A percentile compares a stretch with the other conserved stretches of the same genome.
phyloP scores from a whole-genome alignment of 2,113 vertebrate genomes.

The Gymnobelideus leadbeateri region DNA sequence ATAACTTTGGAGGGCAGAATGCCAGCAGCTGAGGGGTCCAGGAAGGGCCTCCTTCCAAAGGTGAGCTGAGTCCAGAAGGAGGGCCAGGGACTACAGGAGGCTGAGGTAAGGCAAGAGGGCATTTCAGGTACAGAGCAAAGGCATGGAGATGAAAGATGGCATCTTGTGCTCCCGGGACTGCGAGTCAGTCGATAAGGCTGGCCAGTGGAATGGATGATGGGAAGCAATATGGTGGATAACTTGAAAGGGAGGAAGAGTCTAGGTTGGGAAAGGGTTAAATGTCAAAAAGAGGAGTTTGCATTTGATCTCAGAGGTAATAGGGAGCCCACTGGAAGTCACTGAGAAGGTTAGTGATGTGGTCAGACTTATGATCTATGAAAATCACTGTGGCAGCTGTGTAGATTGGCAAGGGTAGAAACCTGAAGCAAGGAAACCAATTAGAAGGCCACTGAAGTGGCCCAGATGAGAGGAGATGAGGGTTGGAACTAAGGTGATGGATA shows the following conservation, averaged over 20 bases:
- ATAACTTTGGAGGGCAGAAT: too few species aligned
- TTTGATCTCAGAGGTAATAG: not conserved
- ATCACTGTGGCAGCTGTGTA: not conserved
- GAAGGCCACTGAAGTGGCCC: not conserved
- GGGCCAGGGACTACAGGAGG: not conserved
- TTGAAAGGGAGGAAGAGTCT: not conserved
- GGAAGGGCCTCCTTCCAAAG: not conserved
- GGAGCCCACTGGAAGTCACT: not conserved
- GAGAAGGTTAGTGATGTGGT: too few species aligned
- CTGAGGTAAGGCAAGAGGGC: not conserved
- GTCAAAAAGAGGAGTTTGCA: not conserved
- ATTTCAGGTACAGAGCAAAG: not conserved
- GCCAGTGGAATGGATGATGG: not conserved
- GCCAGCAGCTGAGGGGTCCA: too few species aligned
- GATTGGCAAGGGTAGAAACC: not conserved
- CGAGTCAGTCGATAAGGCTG: not conserved
- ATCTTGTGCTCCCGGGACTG: not conserved
- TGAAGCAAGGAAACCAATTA: not conserved
- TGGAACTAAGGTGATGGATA: too few species aligned
- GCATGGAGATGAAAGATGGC: not conserved
- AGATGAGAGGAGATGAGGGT: not conserved
- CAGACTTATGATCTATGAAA: not conserved
- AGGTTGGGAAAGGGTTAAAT: not conserved
- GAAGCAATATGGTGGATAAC: not conserved
- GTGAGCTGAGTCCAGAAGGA: not conserved